These are phyloP conservation scores for Paraescarpia echinospica DNA, from an alignment of 1,140 invertebrate species.

Conservation along the genomic window DNA sequence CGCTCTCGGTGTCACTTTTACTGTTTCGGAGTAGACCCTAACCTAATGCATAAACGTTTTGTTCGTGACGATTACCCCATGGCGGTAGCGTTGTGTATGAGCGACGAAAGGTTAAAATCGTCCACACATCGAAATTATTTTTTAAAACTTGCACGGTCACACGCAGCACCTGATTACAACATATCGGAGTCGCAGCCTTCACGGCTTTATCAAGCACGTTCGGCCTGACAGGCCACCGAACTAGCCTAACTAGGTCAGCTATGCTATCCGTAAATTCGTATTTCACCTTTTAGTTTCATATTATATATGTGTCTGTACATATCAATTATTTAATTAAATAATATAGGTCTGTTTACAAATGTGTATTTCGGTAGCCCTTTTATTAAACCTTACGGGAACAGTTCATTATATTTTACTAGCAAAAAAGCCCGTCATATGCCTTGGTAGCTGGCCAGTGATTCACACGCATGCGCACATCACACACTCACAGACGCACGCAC, in stretches of 20 bases:
- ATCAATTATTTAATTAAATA: not conserved
- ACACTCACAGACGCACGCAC: constrained; percentile 7
- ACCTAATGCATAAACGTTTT: not conserved
- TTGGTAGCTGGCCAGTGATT: too few relatives aligned
- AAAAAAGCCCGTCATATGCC: too few relatives aligned
- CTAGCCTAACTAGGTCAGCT: not conserved
- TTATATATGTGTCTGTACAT: not conserved
- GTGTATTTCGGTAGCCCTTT: not conserved
- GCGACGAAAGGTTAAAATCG: not conserved
- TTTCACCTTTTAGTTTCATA: not conserved
- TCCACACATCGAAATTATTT: not conserved
- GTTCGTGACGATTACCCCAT: not conserved
- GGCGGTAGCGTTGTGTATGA: not conserved
- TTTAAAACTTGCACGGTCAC: not conserved
- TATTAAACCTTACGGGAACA: not conserved
- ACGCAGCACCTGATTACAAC: not conserved
- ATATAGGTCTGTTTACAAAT: not conserved
- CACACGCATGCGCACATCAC: too few relatives aligned
- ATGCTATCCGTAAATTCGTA: not conserved
- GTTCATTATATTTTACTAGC: too few relatives aligned
- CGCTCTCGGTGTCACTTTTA: not conserved
- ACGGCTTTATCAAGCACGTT: not conserved
- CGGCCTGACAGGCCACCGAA: not conserved
- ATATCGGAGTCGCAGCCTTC: not conserved
- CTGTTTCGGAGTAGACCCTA: not conserved